Evolutionary conservation across 1,140 invertebrate genomes (phyloP).

Genomic region (Nymphalis io): DNA sequence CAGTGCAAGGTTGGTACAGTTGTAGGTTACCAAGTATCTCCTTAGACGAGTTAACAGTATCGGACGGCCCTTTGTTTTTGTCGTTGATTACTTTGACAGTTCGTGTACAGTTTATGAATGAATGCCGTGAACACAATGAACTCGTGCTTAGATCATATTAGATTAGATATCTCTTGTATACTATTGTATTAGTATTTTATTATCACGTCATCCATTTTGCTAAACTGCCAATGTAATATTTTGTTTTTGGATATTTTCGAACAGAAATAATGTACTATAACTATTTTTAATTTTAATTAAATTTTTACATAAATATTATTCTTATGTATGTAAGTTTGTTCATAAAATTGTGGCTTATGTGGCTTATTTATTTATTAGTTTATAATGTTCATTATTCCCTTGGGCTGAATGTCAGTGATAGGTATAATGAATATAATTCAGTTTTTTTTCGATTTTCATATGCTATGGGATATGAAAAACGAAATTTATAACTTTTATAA

Average conservation of each 20-base stretch:
- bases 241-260: neutral
- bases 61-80: slow-evolving; percentile 66
- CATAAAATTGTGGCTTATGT: too few species aligned
- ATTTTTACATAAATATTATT: too few species aligned
- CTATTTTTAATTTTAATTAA: too few species aligned
- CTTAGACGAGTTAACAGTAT: slow-evolving; percentile 15
- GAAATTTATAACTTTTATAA: too few species aligned
- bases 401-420: too few species aligned
- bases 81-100: slow-evolving; percentile 70
- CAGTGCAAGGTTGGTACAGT: neutral
- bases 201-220: slow-evolving; percentile 13
- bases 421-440: too few species aligned
- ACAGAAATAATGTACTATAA: too few species aligned
- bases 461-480: too few species aligned
- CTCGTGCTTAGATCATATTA: slow-evolving; percentile 69
- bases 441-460: too few species aligned
- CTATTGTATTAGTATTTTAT: slow-evolving; percentile 43
- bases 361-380: too few species aligned
- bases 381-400: too few species aligned
- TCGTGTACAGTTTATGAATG: slow-evolving; percentile 74
- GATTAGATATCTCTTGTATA: slow-evolving; percentile 67
- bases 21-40: neutral
- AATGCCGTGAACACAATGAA: slow-evolving; percentile 73
- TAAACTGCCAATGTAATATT: slow-evolving; percentile 11
- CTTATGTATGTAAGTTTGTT: too few species aligned